These are phyloP conservation scores for Prionace glauca DNA, from an alignment of 2,797 vertebrate species.

Conservation along the genomic window DNA sequence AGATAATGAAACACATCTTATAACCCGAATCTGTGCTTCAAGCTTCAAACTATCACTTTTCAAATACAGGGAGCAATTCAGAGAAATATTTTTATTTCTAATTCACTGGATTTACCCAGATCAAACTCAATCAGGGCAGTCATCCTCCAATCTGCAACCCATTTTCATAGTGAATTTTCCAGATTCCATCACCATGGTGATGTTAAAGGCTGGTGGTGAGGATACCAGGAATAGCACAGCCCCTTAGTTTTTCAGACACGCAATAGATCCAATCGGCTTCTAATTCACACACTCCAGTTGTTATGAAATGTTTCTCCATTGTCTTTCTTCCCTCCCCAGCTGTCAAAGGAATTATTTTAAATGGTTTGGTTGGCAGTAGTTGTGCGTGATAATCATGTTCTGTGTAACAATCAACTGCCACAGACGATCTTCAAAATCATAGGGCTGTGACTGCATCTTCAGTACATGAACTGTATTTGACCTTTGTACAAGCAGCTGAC, in stretches of 20 bases:
- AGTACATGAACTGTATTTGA: neutral
- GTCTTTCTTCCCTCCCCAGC: neutral
- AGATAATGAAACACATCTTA: neutral
- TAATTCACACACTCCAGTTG: neutral
- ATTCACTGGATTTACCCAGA: neutral
- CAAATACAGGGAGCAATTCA: neutral
- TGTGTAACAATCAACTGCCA: neutral
- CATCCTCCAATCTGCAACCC: neutral
- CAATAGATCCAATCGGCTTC: neutral
- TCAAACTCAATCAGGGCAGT: neutral
- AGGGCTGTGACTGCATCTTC: neutral
- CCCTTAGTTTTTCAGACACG: neutral
- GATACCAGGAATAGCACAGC: neutral
- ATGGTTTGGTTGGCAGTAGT: neutral
- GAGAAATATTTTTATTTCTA: neutral
- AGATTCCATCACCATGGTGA: neutral
- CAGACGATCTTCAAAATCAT: neutral
- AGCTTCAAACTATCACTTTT: neutral
- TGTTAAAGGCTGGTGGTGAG: neutral
- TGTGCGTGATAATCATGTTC: neutral
- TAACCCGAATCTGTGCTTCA: too few species aligned
- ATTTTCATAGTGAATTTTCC: neutral
- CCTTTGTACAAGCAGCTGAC: neutral
- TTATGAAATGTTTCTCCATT: neutral
- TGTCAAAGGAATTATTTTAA: slow-evolving; percentile 7